A percentile compares a stretch with the other conserved stretches of the same genome.
phyloP scores from a whole-genome alignment of 2,797 vertebrate species.

The Hyperoplus lanceolatus region DNA sequence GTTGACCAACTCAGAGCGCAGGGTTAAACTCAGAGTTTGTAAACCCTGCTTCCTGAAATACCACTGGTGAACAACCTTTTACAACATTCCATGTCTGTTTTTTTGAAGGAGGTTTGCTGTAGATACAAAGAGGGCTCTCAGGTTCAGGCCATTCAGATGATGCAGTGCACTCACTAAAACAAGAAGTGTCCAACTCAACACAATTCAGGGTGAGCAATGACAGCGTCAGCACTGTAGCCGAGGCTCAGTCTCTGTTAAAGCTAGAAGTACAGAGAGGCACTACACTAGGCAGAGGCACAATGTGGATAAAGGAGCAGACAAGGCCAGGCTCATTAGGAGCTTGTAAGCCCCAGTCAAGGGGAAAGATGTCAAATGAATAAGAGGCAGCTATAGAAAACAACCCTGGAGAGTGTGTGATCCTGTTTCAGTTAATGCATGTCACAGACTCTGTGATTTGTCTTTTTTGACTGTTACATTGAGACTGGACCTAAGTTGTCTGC shows the following conservation, averaged over 20 bases:
- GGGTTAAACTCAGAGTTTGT: too few species aligned
- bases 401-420: background rate
- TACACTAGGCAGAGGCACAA: conserved; percentile 21
- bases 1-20: too few species aligned
- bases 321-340: conserved; percentile 48
- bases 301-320: background rate
- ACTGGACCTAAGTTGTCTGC: background rate
- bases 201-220: background rate
- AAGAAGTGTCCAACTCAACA: conserved; percentile 10
- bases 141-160: conserved; percentile 25
- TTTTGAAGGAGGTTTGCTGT: background rate
- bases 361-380: conserved; percentile 50
- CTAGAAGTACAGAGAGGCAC: background rate
- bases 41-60: too few species aligned
- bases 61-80: too few species aligned
- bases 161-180: conserved; percentile 16
- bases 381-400: conserved; percentile 19
- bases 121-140: conserved; percentile 16
- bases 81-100: too few species aligned
- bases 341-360: conserved; percentile 19
- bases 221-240: background rate
- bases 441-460: conserved; percentile 22
- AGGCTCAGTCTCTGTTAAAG: background rate
- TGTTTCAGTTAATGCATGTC: conserved; percentile 3
- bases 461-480: conserved; percentile 6